Conservation (phyloP, 2,113 vertebrate genomes). For the Thalassarche chlororhynchos region DNA sequence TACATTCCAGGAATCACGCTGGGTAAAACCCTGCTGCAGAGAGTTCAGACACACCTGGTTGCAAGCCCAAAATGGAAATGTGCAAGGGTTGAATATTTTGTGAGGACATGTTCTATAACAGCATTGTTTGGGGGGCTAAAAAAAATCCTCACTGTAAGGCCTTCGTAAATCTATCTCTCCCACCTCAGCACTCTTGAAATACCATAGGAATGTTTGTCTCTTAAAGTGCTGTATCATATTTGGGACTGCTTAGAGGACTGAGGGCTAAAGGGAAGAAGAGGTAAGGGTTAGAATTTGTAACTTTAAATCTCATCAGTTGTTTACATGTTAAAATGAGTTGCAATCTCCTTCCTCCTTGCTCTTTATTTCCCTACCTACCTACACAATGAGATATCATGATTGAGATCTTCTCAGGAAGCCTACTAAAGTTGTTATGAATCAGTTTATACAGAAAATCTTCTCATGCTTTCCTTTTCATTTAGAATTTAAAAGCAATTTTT, state of each 20-base stretch:
- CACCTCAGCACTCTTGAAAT: conserved; percentile 9
- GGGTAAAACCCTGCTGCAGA: conserved; percentile 36
- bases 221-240: not conserved
- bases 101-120: conserved; percentile 36
- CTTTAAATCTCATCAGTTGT: not conserved
- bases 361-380: not conserved
- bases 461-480: not conserved
- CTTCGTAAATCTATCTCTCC: not conserved
- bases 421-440: not conserved
- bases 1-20: conserved; percentile 48
- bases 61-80: conserved; percentile 66
- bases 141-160: not conserved
- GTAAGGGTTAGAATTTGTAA: not conserved
- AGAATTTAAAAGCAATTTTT: not conserved
- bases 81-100: conserved; percentile 38
- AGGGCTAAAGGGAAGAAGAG: not conserved
- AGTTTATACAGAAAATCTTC: not conserved
- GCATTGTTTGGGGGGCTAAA: conserved; percentile 14
- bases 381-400: not conserved
- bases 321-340: not conserved
- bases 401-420: not conserved
- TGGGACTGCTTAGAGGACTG: not conserved
- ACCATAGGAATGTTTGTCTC: not conserved
- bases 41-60: conserved; percentile 50
- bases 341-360: not conserved